phyloP scores from a whole-genome alignment of 2,113 vertebrate genomes.

The Pyxicephalus adspersus region DNA sequence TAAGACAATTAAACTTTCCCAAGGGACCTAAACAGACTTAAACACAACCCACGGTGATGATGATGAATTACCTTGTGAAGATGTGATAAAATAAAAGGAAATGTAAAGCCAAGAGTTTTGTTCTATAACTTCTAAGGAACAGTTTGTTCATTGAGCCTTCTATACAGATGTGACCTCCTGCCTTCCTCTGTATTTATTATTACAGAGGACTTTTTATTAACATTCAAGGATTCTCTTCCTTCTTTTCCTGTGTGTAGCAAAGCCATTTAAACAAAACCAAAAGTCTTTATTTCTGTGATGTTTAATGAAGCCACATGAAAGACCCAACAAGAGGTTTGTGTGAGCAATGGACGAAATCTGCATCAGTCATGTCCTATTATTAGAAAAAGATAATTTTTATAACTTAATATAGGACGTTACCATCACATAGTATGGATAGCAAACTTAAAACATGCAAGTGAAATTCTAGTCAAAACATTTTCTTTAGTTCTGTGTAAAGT shows the following conservation, averaged over 20 bases:
- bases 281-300: neutral
- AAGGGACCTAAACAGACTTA: neutral
- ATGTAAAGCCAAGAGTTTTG: neutral
- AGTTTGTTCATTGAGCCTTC: neutral
- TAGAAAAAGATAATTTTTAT: neutral
- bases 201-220: neutral
- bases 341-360: neutral
- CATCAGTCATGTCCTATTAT: neutral
- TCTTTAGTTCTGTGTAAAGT: too few species aligned
- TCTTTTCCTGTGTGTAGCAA: neutral
- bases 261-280: neutral
- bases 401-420: too few species aligned
- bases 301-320: neutral
- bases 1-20: slow-evolving; percentile 22
- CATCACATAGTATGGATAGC: too few species aligned
- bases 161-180: slow-evolving; percentile 41
- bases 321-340: neutral
- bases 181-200: neutral
- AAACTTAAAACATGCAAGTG: too few species aligned
- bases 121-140: neutral
- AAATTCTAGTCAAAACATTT: too few species aligned
- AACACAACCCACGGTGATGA: slow-evolving; percentile 1
- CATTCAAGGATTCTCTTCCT: neutral
- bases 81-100: slow-evolving; percentile 15
- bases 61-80: slow-evolving; percentile 34